Base-by-base conservation (phyloP, 2,113 vertebrate genomes). In the Phyllostomus discolor region DNA sequence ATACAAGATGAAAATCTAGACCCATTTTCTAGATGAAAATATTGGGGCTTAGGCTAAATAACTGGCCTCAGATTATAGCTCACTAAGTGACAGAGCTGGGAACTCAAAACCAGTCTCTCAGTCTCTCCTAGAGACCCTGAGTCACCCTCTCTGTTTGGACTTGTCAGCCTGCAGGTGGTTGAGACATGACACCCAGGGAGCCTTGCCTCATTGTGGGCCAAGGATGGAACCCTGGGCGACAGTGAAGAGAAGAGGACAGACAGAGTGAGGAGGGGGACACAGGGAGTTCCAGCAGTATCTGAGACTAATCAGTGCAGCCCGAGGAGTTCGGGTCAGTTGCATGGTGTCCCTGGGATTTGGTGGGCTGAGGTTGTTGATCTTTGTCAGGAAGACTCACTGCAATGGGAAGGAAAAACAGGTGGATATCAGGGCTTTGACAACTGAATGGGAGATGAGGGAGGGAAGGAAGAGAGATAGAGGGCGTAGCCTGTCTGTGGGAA, bases 281-380 rank as follows among this genome's bases (percentile, higher is more conserved):
- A 33, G 19, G 28, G 64, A 8, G 15, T 9, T 28, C 69, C 16
- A 4, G 0, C 50, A 35, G 80, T 15, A 4, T 43, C 83, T 33
- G 19, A 69, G 73, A 20, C 31, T 1, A 0, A 19, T 28, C 33
- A 11, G 20, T 0, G 11, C 19, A 17, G 41, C 1, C 2, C 8
- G 4, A 43, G 41, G 78, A 38, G 26, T 64, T 17, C 10, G 4
- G 31, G 31, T 11, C 0, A 1, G 14, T 5, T 2, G 10, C 15
- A 7, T 7, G 4, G 2, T 22, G 11, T 38, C 33, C 48, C 43
- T n/a, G 87, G 35, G n/a, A 4, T 54, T 35, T 73, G 50, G 69
- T 5, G 15, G 17, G 0, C 1, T 52, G 78, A 67, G 41, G 73
- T 38, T 41, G 24, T 14, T 20, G 62, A 10, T 76, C 14, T 46